These are phyloP conservation scores for Acanthiza pusilla DNA, from an alignment of 2,797 vertebrate genomes.

Conservation along the genomic window DNA sequence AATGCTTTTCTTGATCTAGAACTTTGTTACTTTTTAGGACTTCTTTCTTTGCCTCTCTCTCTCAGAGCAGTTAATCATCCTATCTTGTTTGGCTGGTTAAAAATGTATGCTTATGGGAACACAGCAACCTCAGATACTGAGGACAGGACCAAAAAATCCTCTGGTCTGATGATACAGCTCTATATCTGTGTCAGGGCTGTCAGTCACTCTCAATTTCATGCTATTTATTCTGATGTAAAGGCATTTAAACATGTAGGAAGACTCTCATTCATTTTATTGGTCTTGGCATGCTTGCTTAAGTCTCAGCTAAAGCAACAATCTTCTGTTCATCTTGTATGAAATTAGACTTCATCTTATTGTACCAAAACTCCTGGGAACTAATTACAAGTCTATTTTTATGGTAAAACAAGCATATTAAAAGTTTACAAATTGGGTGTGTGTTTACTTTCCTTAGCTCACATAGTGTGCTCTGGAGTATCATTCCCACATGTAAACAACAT, in stretches of 20 bases:
- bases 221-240: not conserved
- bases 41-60: not conserved
- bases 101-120: not conserved
- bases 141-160: not conserved
- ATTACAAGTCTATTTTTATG: constrained; percentile 27
- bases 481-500: not conserved
- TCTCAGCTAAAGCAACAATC: not conserved
- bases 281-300: not conserved
- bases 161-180: not conserved
- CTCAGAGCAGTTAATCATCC: not conserved
- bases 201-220: not conserved
- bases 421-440: constrained; percentile 27
- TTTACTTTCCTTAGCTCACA: constrained; percentile 28
- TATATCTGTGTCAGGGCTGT: not conserved
- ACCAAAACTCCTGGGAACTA: constrained; percentile 22
- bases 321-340: not conserved
- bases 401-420: constrained; percentile 11
- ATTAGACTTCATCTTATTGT: not conserved
- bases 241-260: not conserved
- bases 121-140: not conserved
- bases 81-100: not conserved
- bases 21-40: not conserved
- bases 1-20: not conserved
- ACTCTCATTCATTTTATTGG: not conserved
- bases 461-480: constrained; percentile 1